Evolutionary conservation across 2,797 vertebrate species (phyloP).

Genomic region (Ctenopoma kingsleyae): DNA sequence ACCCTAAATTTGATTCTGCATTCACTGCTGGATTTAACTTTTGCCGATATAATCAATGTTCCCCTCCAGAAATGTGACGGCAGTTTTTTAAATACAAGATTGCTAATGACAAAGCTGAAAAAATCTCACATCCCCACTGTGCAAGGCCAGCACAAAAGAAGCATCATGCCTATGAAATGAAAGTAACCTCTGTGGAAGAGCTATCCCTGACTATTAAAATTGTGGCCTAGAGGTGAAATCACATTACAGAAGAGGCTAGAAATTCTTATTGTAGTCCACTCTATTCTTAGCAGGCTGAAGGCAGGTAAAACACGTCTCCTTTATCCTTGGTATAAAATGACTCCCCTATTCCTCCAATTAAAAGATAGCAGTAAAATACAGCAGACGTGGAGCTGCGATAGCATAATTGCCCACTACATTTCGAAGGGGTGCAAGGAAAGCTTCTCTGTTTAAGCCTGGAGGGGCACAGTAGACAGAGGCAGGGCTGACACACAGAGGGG

Average conservation of each 20-base stretch:
- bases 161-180: slow-evolving; percentile 72
- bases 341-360: slow-evolving; percentile 79
- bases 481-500: slow-evolving; percentile 47
- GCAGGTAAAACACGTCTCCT: slow-evolving; percentile 76
- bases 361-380: slow-evolving; percentile 78
- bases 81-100: slow-evolving; percentile 75
- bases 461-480: slow-evolving; percentile 44
- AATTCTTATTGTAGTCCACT: slow-evolving; percentile 71
- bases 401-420: slow-evolving; percentile 69
- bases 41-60: slow-evolving; percentile 53
- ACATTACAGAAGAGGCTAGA: slow-evolving; percentile 71
- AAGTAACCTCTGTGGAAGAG: slow-evolving; percentile 76
- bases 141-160: slow-evolving; percentile 77
- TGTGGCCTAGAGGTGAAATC: slow-evolving; percentile 78
- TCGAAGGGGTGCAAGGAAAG: slow-evolving; percentile 34
- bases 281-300: slow-evolving; percentile 71
- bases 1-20: slow-evolving; percentile 11
- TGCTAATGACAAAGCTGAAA: slow-evolving; percentile 73
- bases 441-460: slow-evolving; percentile 65
- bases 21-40: slow-evolving; percentile 10
- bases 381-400: slow-evolving; percentile 54
- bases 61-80: slow-evolving; percentile 64
- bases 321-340: slow-evolving; percentile 69
- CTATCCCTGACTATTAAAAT: slow-evolving; percentile 81
- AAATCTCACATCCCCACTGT: slow-evolving; percentile 68